phyloP scores from a whole-genome alignment of 2,113 vertebrate species.

The Vulpes lagopus region DNA sequence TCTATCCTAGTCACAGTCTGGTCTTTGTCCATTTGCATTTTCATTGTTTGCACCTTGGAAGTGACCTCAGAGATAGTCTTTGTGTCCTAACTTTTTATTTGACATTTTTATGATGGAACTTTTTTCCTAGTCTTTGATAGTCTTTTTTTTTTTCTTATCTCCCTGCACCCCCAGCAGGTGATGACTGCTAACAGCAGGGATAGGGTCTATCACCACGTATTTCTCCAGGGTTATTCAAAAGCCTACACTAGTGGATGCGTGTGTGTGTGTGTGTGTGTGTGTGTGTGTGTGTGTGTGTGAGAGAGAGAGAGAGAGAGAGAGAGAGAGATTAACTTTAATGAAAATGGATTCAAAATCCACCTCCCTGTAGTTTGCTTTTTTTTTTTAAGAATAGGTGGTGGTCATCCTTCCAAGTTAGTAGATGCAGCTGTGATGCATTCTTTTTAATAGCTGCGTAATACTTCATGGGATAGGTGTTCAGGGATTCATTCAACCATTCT shows the following conservation, averaged over 20 bases:
- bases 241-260: neutral
- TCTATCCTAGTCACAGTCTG: too few species aligned
- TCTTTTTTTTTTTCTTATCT: neutral
- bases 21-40: neutral
- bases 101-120: neutral
- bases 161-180: constrained; percentile 27
- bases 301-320: neutral
- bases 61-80: neutral
- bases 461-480: neutral
- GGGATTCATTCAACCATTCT: too few species aligned
- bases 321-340: neutral
- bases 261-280: accelerated
- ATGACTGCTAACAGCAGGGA: neutral
- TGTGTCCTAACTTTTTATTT: neutral
- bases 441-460: neutral
- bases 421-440: neutral
- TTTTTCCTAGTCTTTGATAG: neutral
- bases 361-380: neutral
- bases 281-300: too few species aligned
- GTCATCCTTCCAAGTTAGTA: too few species aligned
- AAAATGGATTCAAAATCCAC: neutral
- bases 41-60: neutral
- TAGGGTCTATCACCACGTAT: neutral
- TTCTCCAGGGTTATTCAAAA: neutral
- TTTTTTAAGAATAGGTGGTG: neutral